These are phyloP conservation scores for Caenorhabditis sp. DNA, from an alignment of 2,888 invertebrate genomes.

Conservation along the genomic window DNA sequence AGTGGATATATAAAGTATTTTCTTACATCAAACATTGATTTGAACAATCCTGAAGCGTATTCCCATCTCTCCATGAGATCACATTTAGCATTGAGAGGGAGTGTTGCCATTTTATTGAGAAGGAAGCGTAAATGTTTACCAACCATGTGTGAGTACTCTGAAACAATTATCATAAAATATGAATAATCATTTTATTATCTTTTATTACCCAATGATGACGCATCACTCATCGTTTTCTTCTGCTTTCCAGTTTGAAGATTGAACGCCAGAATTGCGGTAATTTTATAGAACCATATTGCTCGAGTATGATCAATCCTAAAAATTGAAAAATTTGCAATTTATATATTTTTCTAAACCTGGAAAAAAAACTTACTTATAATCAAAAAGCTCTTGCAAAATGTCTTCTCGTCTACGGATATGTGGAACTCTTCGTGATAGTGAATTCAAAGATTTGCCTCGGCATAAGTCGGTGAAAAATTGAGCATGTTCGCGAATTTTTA, in stretches of 20 bases:
- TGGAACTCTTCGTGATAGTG: slow-evolving; percentile 42
- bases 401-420: slow-evolving; percentile 43
- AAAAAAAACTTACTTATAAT: slow-evolving; percentile 42
- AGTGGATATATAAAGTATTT: too few species aligned
- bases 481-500: slow-evolving; percentile 17
- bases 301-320: slow-evolving; percentile 34
- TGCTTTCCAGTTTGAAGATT: slow-evolving; percentile 10
- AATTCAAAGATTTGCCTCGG: slow-evolving; percentile 35
- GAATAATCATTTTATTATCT: background rate
- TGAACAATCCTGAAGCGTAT: slow-evolving; percentile 27
- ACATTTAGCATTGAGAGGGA: background rate
- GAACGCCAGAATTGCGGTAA: slow-evolving; percentile 10
- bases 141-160: slow-evolving; percentile 12
- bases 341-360: background rate
- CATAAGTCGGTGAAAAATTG: slow-evolving; percentile 58
- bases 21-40: slow-evolving; percentile 36
- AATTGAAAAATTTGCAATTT: background rate
- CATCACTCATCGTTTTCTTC: slow-evolving; percentile 30
- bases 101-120: slow-evolving; percentile 1
- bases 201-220: background rate
- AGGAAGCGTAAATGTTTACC: slow-evolving; percentile 4
- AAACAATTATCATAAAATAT: background rate
- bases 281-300: slow-evolving; percentile 42
- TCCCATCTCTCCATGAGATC: slow-evolving; percentile 22
- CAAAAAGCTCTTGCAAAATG: slow-evolving; percentile 47